These are phyloP conservation scores for Blera fallax DNA, from an alignment of 2,888 invertebrate genomes.

Conservation along the genomic window DNA sequence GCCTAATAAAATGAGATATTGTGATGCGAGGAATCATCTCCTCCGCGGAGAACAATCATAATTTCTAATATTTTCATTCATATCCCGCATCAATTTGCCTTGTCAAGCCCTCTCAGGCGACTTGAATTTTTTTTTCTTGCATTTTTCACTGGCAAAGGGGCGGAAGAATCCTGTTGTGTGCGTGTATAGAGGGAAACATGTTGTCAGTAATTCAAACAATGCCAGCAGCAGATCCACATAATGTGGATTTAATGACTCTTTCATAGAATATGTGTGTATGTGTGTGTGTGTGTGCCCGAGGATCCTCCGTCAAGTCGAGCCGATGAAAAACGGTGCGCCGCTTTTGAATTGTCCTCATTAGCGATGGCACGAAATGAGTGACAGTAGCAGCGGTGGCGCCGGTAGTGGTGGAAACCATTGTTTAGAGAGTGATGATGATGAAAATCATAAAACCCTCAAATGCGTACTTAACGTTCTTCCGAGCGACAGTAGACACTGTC, in stretches of 20 bases:
- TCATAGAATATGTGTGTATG: background rate
- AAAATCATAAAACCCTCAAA: constrained; percentile 51
- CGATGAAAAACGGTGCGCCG: constrained; percentile 41
- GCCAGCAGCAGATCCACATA: constrained; percentile 59
- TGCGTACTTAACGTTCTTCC: constrained; percentile 30
- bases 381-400: background rate
- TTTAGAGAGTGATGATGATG: constrained; percentile 53
- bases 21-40: constrained; percentile 28
- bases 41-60: constrained; percentile 53
- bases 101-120: constrained; percentile 18
- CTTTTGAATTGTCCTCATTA: constrained; percentile 57
- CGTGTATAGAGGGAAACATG: constrained; percentile 43
- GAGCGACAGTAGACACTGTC: background rate
- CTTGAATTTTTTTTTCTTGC: background rate
- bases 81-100: constrained; percentile 32
- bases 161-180: constrained; percentile 37
- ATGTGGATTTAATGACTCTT: constrained; percentile 60
- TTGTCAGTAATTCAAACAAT: constrained; percentile 60
- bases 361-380: constrained; percentile 49
- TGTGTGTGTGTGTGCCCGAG: background rate
- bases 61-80: constrained; percentile 53
- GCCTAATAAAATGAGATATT: constrained; percentile 13
- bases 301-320: constrained; percentile 10
- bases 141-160: background rate
- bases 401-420: constrained; percentile 15